Base-by-base conservation (phyloP, 2,113 vertebrate genomes). In the Mormoops blainvillei region DNA sequence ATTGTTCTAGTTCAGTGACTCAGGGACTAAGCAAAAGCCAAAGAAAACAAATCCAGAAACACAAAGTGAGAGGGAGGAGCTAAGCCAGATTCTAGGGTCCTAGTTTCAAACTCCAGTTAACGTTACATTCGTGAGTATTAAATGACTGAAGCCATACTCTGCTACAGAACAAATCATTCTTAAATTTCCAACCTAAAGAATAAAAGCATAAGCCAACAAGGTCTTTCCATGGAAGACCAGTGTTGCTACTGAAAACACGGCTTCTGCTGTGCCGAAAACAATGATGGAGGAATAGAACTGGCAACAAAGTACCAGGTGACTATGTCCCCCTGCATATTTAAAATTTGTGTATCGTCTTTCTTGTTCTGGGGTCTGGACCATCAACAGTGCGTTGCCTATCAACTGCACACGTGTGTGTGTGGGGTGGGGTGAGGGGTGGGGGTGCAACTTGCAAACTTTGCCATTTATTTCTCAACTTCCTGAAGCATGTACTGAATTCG, bases 1-100 rank as follows among this genome's bases (percentile, higher is more conserved):
- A 54, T 15, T 54, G 9, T 24, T 56, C 87, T n/a, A 22, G 16
- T 16, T 81, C 5, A 16, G n/a, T 26, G 33, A 2, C 48, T 87
- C 68, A 5, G 58, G 11, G 43, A 78, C 36, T 71, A 81, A 38
- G 5, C 20, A 88, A 85, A 50, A 81, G 71, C 54, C 48, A 58
- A 88, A 20, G 65, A 76, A 80, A 87, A 68, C 24, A 54, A 56
- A 95, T 52, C 20, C 36, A 71, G 36, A 68, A 70, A 65, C 48
- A n/a, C 22, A 6, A 74, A 38, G 1, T 26, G 1, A 74, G 26
- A 80, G 45, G 15, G 18, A 70, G 33, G 22, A 94, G 31, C 12
- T 19, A 45, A 54, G 4, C 7, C 38, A 76, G 18, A 73, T 5
- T 54, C 45, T 56, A 70, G 58, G 50, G 7, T 33, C 20, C 13